Conservation (phyloP, 2,888 invertebrate genomes). For the Hartigia nigra region DNA sequence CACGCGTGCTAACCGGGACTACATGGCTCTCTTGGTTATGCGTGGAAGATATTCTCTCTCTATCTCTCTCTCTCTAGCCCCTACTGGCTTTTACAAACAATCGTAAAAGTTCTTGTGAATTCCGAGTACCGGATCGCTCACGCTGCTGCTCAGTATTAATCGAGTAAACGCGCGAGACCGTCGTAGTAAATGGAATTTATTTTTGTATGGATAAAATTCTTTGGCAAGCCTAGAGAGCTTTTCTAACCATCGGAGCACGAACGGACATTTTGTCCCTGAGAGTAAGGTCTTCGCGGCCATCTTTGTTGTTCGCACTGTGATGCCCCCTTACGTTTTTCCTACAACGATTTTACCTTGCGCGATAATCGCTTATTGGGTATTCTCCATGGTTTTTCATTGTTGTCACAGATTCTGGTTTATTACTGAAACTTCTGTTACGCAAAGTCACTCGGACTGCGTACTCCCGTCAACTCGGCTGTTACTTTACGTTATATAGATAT, state of each 20-base stretch:
- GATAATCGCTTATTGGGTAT: background rate
- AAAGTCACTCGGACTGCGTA: background rate
- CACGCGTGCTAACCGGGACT: background rate
- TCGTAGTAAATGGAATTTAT: background rate
- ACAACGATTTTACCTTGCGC: background rate
- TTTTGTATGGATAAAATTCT: background rate
- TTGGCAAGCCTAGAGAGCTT: background rate
- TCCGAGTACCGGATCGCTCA: background rate
- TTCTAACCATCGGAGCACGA: background rate
- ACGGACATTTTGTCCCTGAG: background rate
- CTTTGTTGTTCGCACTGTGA: background rate
- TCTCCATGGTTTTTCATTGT: conserved; percentile 5
- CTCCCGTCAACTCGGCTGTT: background rate
- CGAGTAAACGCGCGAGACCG: background rate
- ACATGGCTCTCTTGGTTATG: background rate
- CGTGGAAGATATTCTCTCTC: background rate
- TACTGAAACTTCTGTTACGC: background rate
- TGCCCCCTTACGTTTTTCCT: background rate
- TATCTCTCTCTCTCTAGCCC: background rate
- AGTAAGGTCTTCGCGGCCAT: background rate
- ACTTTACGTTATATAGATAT: conserved; percentile 27
- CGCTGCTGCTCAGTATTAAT: background rate
- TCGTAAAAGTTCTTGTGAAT: background rate
- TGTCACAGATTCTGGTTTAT: no score
- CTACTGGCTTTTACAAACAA: background rate